These are phyloP conservation scores for Phalloptychus januarius DNA, from an alignment of 2,797 vertebrate species.

Conservation along the genomic window DNA sequence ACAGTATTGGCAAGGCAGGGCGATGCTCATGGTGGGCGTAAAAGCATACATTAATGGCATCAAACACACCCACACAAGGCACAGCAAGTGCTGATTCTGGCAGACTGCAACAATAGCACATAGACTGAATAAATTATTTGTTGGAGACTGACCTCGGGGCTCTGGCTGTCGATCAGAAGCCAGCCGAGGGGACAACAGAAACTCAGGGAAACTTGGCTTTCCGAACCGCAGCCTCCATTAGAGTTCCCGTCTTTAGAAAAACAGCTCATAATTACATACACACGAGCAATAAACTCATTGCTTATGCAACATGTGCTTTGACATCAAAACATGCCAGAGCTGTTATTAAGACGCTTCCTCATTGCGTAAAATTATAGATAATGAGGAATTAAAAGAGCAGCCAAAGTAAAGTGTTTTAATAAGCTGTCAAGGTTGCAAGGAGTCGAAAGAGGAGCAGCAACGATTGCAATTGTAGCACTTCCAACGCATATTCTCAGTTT, in stretches of 20 bases:
- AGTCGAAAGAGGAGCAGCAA: neutral
- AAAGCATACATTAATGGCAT: conserved; percentile 61
- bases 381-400: conserved; percentile 18
- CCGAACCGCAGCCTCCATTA: conserved; percentile 2
- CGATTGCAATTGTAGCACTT: neutral
- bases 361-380: conserved; percentile 19
- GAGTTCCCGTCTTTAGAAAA: conserved; percentile 19
- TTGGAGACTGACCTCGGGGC: conserved; percentile 31
- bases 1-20: conserved; percentile 35
- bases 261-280: conserved; percentile 20
- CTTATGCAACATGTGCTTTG: conserved; percentile 21
- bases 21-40: conserved; percentile 52
- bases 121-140: conserved; percentile 36
- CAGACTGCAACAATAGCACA: conserved; percentile 37
- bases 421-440: neutral
- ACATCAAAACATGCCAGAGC: conserved; percentile 25
- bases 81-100: conserved; percentile 44
- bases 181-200: conserved; percentile 4
- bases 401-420: conserved; percentile 4
- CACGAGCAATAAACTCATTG: conserved; percentile 4
- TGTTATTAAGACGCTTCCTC: conserved; percentile 12
- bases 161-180: conserved; percentile 20
- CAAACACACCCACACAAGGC: conserved; percentile 49
- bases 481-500: conserved; percentile 1
- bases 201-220: conserved; percentile 11